Conservation (phyloP, 2,113 vertebrate species). For the Meriones unguiculatus region DNA sequence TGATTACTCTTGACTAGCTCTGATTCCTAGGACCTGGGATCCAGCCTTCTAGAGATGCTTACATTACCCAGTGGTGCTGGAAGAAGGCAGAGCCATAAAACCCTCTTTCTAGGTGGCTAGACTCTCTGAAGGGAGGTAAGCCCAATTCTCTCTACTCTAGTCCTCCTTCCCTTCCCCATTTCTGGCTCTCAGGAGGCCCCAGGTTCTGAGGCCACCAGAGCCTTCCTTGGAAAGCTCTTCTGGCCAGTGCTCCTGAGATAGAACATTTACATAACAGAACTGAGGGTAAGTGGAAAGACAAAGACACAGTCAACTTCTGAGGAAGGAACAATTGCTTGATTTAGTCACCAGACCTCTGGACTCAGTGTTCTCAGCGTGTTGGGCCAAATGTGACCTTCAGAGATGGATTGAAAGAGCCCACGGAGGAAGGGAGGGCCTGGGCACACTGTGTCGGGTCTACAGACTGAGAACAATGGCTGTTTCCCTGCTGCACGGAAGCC, state of each 20-base stretch:
- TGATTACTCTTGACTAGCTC: too few species aligned
- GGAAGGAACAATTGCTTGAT: constrained; percentile 52
- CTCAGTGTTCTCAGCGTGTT: background rate
- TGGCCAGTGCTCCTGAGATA: background rate
- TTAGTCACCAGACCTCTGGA: constrained; percentile 20
- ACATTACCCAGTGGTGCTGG: too few species aligned
- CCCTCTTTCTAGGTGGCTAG: background rate
- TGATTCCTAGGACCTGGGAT: background rate
- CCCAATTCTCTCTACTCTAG: background rate
- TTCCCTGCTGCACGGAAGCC: background rate
- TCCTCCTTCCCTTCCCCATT: fast-evolving
- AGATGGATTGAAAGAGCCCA: background rate
- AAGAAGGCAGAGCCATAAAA: background rate
- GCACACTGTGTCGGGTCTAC: background rate
- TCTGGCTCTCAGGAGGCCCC: background rate
- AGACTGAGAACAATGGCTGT: constrained; percentile 2
- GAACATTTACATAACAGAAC: constrained; percentile 50
- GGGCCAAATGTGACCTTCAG: constrained; percentile 46
- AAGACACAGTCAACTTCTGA: background rate
- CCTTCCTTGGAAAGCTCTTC: background rate
- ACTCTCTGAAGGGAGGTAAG: background rate
- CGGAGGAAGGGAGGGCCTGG: background rate
- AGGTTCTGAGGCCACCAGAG: background rate
- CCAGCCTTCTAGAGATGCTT: background rate
- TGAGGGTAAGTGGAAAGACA: background rate